Evolutionary conservation across 2,888 invertebrate genomes (phyloP), one percentile per base, ranked within the genome.

Genomic region (Scotopteryx bipunctaria): DNA sequence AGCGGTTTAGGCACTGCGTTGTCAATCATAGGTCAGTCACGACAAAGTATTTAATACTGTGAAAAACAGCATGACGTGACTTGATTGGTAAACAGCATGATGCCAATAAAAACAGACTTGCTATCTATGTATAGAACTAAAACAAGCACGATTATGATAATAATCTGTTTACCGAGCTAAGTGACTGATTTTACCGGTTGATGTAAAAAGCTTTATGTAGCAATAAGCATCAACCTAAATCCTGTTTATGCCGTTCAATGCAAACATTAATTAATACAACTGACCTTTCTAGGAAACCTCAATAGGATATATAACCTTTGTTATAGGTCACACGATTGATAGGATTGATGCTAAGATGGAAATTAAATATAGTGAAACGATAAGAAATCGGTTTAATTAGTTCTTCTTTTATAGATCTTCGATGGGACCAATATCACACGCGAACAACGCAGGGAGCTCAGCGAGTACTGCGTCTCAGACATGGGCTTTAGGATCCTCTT

Each of bases 371-470:
- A n/a, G n/a, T n/a, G n/a, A n/a, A n/a, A n/a, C n/a, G n/a, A n/a
- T 23, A 6, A 21, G 21, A 21, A 21, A 8, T 23, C 4, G 3
- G 4, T 27, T 27, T 19, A 31, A 27, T 17, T 35, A 5, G 27
- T 2, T 48, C 16, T 43, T 46, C n/a, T 17, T 16, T 90, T 89
- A 8, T 76, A 96, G 96, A 96, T 98, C 58, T 94, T 98, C 70
- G 98, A 98, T 83, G 98, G 97, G 21, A 98, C 98, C 13, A 97
- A 98, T 83, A 96, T 97, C 29, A 97, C 97, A 0, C 91, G 94
- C 35, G 93, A 94, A 47, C 94, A 98, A 59, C 93, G 98, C 16
- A 92, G 94, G 61, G 93, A 96, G 72, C 92, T 97, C 44, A 92
- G 93, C 75, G 93, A 94, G 53, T 93, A 95, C 72, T 94, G 95